Conservation (phyloP, 2,113 vertebrate species). For the Amazona vittata region DNA sequence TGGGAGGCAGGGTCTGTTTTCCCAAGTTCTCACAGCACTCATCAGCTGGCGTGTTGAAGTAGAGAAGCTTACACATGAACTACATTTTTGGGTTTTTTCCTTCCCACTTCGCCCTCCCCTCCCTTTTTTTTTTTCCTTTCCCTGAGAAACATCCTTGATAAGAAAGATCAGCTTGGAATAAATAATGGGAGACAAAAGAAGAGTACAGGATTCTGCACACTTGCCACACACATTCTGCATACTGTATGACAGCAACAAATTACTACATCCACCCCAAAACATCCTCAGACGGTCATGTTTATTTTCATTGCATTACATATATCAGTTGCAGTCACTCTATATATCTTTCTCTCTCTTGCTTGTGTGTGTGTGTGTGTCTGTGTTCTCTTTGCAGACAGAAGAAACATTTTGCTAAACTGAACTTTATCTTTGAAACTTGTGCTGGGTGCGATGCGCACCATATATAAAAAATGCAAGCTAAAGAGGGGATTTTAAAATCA, state of each 20-base stretch:
- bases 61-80: constrained; percentile 13
- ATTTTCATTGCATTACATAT: constrained; percentile 46
- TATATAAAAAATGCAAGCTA: background rate
- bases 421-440: background rate
- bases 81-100: background rate
- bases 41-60: background rate
- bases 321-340: constrained; percentile 22
- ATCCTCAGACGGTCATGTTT: constrained; percentile 9
- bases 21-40: constrained; percentile 35
- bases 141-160: constrained; percentile 19
- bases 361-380: background rate
- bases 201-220: background rate
- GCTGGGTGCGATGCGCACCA: accelerated
- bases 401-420: background rate
- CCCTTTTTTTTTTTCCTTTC: background rate
- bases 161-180: background rate
- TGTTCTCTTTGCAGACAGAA: background rate
- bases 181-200: background rate
- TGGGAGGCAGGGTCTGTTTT: background rate
- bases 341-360: background rate
- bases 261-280: constrained; percentile 10
- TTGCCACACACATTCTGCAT: background rate
- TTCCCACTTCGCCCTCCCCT: too few species aligned
- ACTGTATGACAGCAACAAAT: background rate
- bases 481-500: background rate